phyloP scores from a whole-genome alignment of 2,113 vertebrate species.

The Cacatua alba region DNA sequence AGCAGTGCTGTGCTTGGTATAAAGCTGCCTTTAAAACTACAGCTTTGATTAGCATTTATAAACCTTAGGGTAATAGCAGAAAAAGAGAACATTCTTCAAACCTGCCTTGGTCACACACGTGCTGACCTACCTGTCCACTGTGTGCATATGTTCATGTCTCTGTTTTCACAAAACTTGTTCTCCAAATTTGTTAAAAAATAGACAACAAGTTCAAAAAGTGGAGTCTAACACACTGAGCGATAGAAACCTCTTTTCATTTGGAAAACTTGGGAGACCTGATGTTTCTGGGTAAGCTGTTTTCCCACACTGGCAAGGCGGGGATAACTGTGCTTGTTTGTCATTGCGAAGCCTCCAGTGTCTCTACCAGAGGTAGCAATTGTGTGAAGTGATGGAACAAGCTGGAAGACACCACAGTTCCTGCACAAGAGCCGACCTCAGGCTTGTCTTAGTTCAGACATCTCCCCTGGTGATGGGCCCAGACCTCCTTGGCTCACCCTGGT shows the following conservation, averaged over 20 bases:
- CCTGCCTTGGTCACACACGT: too few relatives aligned
- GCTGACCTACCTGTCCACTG: background rate
- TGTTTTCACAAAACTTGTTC: background rate
- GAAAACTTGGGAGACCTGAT: background rate
- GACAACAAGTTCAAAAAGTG: background rate
- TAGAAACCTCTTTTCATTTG: background rate
- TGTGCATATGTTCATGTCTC: rapidly evolving
- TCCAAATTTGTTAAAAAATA: background rate
- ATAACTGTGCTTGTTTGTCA: background rate
- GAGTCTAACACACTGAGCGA: background rate
- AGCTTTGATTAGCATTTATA: background rate
- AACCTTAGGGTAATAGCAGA: background rate
- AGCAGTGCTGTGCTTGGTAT: background rate
- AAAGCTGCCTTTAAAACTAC: background rate
- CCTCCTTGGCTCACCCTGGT: background rate
- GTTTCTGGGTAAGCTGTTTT: background rate
- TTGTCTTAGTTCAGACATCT: background rate
- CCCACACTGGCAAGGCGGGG: background rate
- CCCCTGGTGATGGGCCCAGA: background rate
- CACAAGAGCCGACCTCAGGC: rapidly evolving
- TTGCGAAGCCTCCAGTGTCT: background rate
- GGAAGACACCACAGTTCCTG: rapidly evolving
- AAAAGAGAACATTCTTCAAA: background rate
- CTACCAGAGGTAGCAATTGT: background rate
- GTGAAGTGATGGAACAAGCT: background rate